Evolutionary conservation across 2,797 vertebrate species (phyloP).

Genomic region (Tympanoctomys barrerae): DNA sequence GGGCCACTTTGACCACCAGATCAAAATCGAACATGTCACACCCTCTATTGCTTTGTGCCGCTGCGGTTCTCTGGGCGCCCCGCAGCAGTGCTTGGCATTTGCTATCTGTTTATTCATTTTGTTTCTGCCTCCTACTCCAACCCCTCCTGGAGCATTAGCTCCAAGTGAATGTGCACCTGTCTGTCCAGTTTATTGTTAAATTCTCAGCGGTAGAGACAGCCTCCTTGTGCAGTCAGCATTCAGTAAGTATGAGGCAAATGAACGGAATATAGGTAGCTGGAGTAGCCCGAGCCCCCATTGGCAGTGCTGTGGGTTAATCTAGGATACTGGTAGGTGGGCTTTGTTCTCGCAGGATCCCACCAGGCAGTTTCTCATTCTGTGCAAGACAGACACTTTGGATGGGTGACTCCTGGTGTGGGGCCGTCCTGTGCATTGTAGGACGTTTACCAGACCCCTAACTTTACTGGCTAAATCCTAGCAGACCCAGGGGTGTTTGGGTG

Average conservation of each 20-base stretch:
- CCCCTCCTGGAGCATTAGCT: not conserved
- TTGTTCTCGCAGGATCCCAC: not conserved
- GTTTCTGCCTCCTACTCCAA: not conserved
- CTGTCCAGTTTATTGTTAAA: not conserved
- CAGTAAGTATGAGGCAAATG: not conserved
- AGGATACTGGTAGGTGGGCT: fast-evolving
- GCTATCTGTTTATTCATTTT: not conserved
- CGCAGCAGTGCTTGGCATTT: not conserved
- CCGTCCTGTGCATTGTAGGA: not conserved
- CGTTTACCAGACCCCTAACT: not conserved
- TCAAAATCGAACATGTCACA: not conserved
- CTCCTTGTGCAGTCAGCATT: fast-evolving
- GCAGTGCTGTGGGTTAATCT: not conserved
- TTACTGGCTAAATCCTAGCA: not conserved
- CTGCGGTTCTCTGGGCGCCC: not conserved
- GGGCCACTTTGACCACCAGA: not conserved
- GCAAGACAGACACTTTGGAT: not conserved
- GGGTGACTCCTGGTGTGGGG: not conserved
- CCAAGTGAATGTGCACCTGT: not conserved
- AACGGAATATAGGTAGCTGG: not conserved
- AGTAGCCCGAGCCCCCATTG: no score
- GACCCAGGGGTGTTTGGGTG: not conserved
- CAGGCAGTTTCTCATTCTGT: not conserved
- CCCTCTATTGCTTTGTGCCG: fast-evolving
- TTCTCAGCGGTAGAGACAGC: fast-evolving